Percentiles rank a stretch among this genome's conserved stretches.
These are phyloP conservation scores for Baryphthengus martii DNA, from an alignment of 2,113 vertebrate genomes.

Conservation along the genomic window DNA sequence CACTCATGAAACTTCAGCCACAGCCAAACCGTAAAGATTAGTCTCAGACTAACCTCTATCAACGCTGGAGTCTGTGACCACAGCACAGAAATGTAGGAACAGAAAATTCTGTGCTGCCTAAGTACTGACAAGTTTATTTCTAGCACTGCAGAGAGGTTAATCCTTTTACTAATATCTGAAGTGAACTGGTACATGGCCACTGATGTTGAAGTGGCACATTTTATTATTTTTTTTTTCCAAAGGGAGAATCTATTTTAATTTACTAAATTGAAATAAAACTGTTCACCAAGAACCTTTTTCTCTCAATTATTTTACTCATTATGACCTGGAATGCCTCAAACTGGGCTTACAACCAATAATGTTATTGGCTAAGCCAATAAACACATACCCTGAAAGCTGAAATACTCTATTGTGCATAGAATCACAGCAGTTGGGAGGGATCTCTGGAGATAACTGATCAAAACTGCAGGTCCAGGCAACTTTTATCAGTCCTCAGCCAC, in stretches of 20 bases:
- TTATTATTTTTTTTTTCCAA: too few species aligned
- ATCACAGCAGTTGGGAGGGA: background rate
- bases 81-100: background rate
- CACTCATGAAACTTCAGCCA: background rate
- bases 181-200: background rate
- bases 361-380: background rate
- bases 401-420: background rate
- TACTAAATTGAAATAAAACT: background rate
- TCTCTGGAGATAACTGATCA: background rate
- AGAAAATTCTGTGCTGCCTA: background rate
- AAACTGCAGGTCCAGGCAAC: background rate
- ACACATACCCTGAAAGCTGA: background rate
- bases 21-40: background rate
- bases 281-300: background rate
- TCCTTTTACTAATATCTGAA: background rate
- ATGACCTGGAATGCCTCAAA: background rate
- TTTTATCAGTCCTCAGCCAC: background rate
- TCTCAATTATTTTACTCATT: background rate
- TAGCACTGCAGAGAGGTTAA: background rate
- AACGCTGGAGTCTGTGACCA: background rate
- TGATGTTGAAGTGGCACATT: background rate
- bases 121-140: background rate
- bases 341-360: background rate
- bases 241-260: background rate
- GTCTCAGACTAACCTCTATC: background rate